Base-by-base conservation (phyloP, 2,113 vertebrate genomes). In the Mellivora capensis region DNA sequence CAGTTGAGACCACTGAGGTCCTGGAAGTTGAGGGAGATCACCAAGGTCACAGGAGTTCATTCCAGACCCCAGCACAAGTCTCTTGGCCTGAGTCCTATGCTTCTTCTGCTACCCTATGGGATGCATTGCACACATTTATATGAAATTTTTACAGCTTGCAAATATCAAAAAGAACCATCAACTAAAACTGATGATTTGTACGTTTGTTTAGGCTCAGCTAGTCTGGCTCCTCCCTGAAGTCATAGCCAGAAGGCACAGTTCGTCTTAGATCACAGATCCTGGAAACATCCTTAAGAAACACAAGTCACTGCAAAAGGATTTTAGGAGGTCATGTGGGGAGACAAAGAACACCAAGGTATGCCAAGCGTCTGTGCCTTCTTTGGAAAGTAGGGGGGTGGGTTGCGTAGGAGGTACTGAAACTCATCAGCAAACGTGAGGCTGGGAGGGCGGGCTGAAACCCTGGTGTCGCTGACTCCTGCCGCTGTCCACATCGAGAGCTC, bases 101-200 rank as follows among this genome's bases (percentile, higher is more conserved):
- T 97, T 87, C n/a, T 31, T 15, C 71, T 57, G 17, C 20, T 79
- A 25, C 13, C 64, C 52, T 52, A 1, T 34, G 37, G 27, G 2
- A 20, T 76, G 25, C 17, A 29, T 6, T 77, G 5, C 77, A 37
- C 64, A 47, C 62, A 54, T 93, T 44, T 62, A 81, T n/a, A 10
- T 37, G 39, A 87, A 90, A 74, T 27, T 59, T 92, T 81, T 85
- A 52, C 34, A 64, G 39, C 21, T 79, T 72, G 39, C 37, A 86
- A 92, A 80, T 79, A 62, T 42, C 47, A 89, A 64, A 93, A 62
- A 37, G 49, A 74, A 39, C 72, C 61, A 8, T 74, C 52, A 27
- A 82, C 23, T 59, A 23, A 86, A 93, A 77, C 82, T 39, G 23
- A 8, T 44, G 76, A 77, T 79, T 61, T 69, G 47, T 69, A 23